Percentiles rank a stretch among this genome's conserved stretches.
Evolutionary conservation across 2,113 vertebrate genomes (phyloP).

Genomic region (Chloebia gouldiae): DNA sequence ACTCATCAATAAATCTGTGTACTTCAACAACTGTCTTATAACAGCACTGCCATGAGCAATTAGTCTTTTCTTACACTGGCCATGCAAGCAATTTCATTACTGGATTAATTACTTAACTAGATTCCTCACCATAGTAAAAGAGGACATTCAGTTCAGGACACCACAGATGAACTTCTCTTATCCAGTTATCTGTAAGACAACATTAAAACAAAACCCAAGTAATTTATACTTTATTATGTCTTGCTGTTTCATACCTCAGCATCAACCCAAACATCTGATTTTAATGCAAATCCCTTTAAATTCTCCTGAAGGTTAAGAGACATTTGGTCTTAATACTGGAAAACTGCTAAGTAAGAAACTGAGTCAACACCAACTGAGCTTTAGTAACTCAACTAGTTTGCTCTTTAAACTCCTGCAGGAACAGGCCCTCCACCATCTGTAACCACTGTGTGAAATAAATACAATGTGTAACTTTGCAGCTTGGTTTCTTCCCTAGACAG

Average conservation of each 20-base stretch:
- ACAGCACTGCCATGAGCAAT: not conserved
- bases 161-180: slow-evolving; percentile 91
- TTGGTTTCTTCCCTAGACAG: not conserved
- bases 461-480: not conserved
- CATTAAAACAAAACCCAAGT: not conserved
- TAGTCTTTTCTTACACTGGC: not conserved
- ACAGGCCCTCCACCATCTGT: rapidly evolving
- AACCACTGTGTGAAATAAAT: not conserved
- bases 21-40: not conserved
- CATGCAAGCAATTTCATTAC: not conserved
- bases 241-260: not conserved
- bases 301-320: not conserved
- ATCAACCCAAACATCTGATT: not conserved
- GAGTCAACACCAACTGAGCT: not conserved
- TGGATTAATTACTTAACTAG: not conserved
- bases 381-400: not conserved
- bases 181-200: slow-evolving; percentile 90
- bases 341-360: not conserved
- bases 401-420: not conserved
- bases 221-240: not conserved
- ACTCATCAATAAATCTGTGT: not conserved
- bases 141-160: slow-evolving; percentile 89
- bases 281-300: not conserved
- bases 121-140: slow-evolving; percentile 88
- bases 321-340: not conserved